A percentile compares a stretch with the other conserved stretches of the same genome.
Evolutionary conservation across 2,888 invertebrate genomes (phyloP).

Genomic region (Parnassius mnemosyne): DNA sequence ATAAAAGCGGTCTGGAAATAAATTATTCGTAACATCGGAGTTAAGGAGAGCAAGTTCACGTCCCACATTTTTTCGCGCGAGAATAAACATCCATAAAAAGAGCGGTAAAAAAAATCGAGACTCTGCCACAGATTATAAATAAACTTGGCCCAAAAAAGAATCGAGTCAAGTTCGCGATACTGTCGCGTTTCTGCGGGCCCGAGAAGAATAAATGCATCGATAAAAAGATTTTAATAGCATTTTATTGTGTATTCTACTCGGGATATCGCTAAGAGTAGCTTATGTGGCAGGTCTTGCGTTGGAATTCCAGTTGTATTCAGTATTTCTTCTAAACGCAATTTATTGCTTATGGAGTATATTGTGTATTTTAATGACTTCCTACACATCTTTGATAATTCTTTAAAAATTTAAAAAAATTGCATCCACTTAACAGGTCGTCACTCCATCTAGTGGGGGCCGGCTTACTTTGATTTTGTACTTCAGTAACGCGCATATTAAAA

Average conservation of each 20-base stretch:
- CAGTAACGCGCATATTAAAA: too few relatives aligned
- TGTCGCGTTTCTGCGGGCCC: constrained; percentile 38
- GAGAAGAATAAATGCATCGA: constrained; percentile 28
- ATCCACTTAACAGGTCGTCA: too few relatives aligned
- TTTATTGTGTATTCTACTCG: constrained; percentile 4
- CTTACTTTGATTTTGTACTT: too few relatives aligned
- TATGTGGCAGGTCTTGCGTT: too few relatives aligned
- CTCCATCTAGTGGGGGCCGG: too few relatives aligned
- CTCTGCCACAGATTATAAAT: constrained; percentile 32
- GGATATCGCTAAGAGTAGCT: neutral
- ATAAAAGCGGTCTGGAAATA: too few relatives aligned
- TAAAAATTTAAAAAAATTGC: too few relatives aligned
- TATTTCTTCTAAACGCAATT: too few relatives aligned
- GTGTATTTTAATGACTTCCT: neutral
- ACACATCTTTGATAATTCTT: too few relatives aligned
- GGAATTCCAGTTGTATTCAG: too few relatives aligned
- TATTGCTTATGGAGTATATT: too few relatives aligned
- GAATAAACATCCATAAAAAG: constrained; percentile 26
- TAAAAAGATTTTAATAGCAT: constrained; percentile 25
- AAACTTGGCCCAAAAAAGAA: constrained; percentile 49
- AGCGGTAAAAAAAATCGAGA: constrained; percentile 22
- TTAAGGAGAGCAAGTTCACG: constrained; percentile 26
- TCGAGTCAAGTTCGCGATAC: constrained; percentile 62
- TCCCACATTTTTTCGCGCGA: constrained; percentile 24
- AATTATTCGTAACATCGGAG: constrained; percentile 1